These are phyloP conservation scores for Zingel zingel DNA, from an alignment of 2,113 vertebrate species.

Conservation along the genomic window DNA sequence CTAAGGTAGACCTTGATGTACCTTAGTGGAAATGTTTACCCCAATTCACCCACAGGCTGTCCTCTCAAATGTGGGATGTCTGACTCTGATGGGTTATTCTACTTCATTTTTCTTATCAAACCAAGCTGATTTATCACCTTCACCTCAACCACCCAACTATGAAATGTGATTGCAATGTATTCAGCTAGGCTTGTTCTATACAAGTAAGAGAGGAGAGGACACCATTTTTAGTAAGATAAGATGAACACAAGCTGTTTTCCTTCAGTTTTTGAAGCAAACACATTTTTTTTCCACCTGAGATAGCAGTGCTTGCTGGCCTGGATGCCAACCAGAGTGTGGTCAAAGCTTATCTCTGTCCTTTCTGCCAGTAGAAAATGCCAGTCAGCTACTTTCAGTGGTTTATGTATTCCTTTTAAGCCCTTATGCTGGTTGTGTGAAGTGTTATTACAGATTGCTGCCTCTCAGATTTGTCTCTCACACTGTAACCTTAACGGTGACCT, in stretches of 20 bases:
- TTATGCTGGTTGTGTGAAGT: slow-evolving; percentile 29
- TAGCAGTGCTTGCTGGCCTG: slow-evolving; percentile 35
- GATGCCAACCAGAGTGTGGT: slow-evolving; percentile 48
- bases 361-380: slow-evolving; percentile 44
- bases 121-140: slow-evolving; percentile 42
- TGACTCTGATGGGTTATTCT: slow-evolving; percentile 31
- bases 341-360: slow-evolving; percentile 52
- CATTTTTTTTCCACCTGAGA: slow-evolving; percentile 37
- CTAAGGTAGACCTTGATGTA: slow-evolving; percentile 28
- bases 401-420: slow-evolving; percentile 12
- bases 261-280: slow-evolving; percentile 46
- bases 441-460: slow-evolving; percentile 39
- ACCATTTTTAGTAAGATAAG: slow-evolving; percentile 28
- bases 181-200: slow-evolving; percentile 28
- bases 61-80: slow-evolving; percentile 22
- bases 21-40: slow-evolving; percentile 53
- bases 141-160: slow-evolving; percentile 33
- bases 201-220: not conserved
- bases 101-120: slow-evolving; percentile 34
- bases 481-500: slow-evolving; percentile 34
- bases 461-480: slow-evolving; percentile 8
- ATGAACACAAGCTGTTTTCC: slow-evolving; percentile 37
- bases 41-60: slow-evolving; percentile 19
- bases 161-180: slow-evolving; percentile 43
- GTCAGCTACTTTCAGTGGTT: slow-evolving; percentile 44